Conservation (phyloP, 1,140 invertebrate species). For the Heliconius melpomene region DNA sequence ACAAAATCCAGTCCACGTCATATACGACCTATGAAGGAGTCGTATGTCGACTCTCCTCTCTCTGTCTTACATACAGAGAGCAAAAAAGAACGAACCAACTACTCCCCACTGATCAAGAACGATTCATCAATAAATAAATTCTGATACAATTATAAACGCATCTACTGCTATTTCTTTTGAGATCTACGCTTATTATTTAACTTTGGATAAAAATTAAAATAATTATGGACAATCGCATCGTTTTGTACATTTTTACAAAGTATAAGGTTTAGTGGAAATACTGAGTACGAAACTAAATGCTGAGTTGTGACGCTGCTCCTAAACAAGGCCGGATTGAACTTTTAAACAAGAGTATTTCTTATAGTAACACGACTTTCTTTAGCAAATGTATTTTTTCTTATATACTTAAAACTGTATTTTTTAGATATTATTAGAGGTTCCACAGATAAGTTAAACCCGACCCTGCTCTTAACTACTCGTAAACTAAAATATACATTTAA, state of each 20-base stretch:
- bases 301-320: conserved; percentile 59
- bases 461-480: conserved; percentile 48
- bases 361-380: background rate
- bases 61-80: background rate
- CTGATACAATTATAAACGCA: conserved; percentile 64
- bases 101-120: conserved; percentile 45
- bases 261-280: conserved; percentile 61
- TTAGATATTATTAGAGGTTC: background rate
- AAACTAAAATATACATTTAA: conserved; percentile 57
- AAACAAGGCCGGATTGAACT: background rate
- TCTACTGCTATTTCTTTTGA: conserved; percentile 63
- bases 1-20: conserved; percentile 69
- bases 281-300: conserved; percentile 66
- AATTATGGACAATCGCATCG: conserved; percentile 68
- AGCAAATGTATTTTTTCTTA: background rate
- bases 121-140: conserved; percentile 77
- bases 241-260: conserved; percentile 80
- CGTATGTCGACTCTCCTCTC: conserved; percentile 38
- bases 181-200: conserved; percentile 80
- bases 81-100: background rate
- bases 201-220: conserved; percentile 79
- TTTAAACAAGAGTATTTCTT: background rate
- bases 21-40: conserved; percentile 57
- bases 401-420: background rate
- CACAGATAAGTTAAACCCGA: background rate